A percentile compares a stretch with the other conserved stretches of the same genome.
phyloP scores from a whole-genome alignment of 2,797 vertebrate species.

The Kryptopterus vitreolus region DNA sequence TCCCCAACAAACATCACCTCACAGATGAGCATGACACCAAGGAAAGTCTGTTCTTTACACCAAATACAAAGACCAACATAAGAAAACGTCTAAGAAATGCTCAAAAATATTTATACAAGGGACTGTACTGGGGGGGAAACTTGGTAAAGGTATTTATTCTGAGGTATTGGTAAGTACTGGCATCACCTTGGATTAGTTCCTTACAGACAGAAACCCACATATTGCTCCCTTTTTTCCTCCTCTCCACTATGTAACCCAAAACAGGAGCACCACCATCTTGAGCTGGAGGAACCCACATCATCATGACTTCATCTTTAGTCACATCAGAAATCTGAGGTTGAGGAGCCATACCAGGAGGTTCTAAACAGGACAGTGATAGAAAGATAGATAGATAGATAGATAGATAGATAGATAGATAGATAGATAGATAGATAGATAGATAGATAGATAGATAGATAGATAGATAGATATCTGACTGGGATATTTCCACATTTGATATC shows the following conservation, averaged over 20 bases:
- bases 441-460: too few relatives aligned
- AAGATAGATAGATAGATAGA: too few relatives aligned
- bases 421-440: too few relatives aligned
- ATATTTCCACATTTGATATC: too few relatives aligned
- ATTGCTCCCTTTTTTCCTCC: slow-evolving; percentile 71
- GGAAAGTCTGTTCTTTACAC: background rate
- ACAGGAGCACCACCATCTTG: slow-evolving; percentile 63
- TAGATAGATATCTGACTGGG: too few relatives aligned
- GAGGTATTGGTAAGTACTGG: background rate
- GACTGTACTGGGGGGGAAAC: background rate
- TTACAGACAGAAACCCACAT: slow-evolving; percentile 67
- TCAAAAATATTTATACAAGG: background rate
- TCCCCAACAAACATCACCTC: background rate
- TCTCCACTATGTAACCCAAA: slow-evolving; percentile 67
- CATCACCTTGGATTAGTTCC: slow-evolving; percentile 10
- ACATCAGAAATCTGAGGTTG: slow-evolving; percentile 67
- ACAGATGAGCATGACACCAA: background rate
- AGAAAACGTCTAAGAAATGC: background rate
- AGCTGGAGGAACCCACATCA: slow-evolving; percentile 67
- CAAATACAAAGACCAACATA: background rate
- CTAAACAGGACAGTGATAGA: slow-evolving; percentile 53
- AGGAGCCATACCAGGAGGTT: slow-evolving; percentile 59
- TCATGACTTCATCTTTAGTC: slow-evolving; percentile 68
- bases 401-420: too few relatives aligned
- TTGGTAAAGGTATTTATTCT: background rate